Percentiles rank a stretch among this genome's conserved stretches.
phyloP scores from a whole-genome alignment of 2,797 vertebrate species.

The Sebastes taczanowskii region DNA sequence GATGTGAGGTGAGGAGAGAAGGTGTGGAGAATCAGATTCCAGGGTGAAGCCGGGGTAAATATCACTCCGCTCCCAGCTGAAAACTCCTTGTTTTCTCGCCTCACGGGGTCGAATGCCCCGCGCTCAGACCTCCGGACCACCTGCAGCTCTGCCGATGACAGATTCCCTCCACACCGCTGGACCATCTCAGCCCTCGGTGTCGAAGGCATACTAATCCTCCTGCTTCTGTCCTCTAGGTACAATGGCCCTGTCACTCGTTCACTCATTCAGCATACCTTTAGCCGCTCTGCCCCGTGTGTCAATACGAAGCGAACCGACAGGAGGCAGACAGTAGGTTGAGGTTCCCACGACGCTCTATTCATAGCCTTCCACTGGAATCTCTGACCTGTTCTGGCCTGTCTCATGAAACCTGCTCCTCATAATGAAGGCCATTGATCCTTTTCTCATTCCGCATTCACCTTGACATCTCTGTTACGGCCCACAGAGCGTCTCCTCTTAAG shows the following conservation, averaged over 20 bases:
- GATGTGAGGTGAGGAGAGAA: slow-evolving; percentile 59
- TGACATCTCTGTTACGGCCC: slow-evolving; percentile 68
- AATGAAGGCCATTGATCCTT: slow-evolving; percentile 73
- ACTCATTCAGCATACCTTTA: slow-evolving; percentile 66
- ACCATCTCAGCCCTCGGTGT: slow-evolving; percentile 51
- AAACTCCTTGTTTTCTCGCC: slow-evolving; percentile 69
- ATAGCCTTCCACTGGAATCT: slow-evolving; percentile 72
- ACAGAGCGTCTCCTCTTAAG: slow-evolving; percentile 56
- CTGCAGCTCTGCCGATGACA: slow-evolving; percentile 75
- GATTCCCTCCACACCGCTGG: slow-evolving; percentile 67
- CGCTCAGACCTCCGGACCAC: slow-evolving; percentile 70
- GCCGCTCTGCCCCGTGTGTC: slow-evolving; percentile 60
- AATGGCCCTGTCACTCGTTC: slow-evolving; percentile 72
- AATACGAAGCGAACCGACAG: slow-evolving; percentile 56
- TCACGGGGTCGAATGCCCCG: slow-evolving; percentile 49
- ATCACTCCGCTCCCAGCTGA: slow-evolving; percentile 58
- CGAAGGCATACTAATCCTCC: slow-evolving; percentile 72
- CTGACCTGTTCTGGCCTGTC: slow-evolving; percentile 76
- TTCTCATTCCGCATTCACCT: slow-evolving; percentile 71
- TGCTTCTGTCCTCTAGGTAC: slow-evolving; percentile 57
- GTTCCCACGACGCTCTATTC: slow-evolving; percentile 79
- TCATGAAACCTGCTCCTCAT: slow-evolving; percentile 74
- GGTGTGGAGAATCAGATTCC: slow-evolving; percentile 70
- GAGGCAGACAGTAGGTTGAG: slow-evolving; percentile 62
- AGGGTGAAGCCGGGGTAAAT: slow-evolving; percentile 58